Evolutionary conservation across 2,888 invertebrate genomes (phyloP).

Genomic region (Cryptosula pallasiana): DNA sequence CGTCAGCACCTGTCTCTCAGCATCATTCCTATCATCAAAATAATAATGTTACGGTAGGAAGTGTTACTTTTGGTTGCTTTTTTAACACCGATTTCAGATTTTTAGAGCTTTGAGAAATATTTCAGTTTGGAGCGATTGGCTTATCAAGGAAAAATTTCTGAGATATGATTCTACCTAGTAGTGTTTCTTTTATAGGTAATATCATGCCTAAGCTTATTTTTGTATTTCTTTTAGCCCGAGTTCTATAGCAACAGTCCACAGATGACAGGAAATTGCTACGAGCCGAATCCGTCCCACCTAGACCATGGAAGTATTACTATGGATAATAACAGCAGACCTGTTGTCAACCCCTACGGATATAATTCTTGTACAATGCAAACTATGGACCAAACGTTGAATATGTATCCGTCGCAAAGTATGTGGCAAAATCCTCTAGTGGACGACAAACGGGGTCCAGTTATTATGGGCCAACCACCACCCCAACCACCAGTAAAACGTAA

Average conservation of each 20-base stretch:
- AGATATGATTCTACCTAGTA: no score
- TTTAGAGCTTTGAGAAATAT: no score
- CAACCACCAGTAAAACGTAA: conserved; percentile 6
- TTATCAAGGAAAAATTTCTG: no score
- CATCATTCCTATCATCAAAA: neutral
- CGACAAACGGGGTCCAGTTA: neutral
- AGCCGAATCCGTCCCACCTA: neutral
- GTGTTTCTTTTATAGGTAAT: no score
- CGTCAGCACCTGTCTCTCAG: neutral
- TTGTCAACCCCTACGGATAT: neutral
- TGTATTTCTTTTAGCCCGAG: conserved; percentile 6
- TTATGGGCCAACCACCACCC: conserved; percentile 4
- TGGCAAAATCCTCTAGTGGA: neutral
- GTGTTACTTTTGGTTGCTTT: no score
- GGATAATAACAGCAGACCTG: neutral
- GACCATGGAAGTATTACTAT: neutral
- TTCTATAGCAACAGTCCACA: neutral
- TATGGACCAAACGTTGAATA: neutral
- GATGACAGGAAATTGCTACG: neutral
- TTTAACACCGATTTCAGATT: no score
- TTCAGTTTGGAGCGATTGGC: no score
- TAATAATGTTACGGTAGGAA: neutral
- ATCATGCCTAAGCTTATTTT: no score
- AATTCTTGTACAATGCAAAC: neutral
- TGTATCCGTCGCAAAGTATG: neutral